Evolutionary conservation across 2,888 invertebrate genomes (phyloP).

Genomic region (Saturnia japonica): DNA sequence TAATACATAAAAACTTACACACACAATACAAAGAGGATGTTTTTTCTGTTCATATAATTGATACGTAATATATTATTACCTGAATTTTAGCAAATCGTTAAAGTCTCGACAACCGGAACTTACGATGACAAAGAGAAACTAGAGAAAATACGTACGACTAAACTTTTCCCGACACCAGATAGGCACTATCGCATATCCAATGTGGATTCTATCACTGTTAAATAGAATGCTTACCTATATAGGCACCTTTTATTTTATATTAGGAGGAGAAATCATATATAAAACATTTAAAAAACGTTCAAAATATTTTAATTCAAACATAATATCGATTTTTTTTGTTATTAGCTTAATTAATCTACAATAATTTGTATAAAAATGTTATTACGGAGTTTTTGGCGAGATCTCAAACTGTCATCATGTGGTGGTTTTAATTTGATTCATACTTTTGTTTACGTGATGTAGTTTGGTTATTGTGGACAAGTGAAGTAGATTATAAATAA

Average conservation of each 20-base stretch:
- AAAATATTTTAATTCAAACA: not conserved
- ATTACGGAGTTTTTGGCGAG: no score
- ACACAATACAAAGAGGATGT: no score
- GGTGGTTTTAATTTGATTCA: no score
- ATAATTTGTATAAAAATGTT: not conserved
- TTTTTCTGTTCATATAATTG: not conserved
- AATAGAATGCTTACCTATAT: constrained; percentile 11
- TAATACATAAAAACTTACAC: not conserved
- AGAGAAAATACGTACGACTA: constrained; percentile 28
- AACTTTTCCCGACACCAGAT: constrained; percentile 43
- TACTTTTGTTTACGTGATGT: no score
- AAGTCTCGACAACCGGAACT: constrained; percentile 50
- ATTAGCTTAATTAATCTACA: not conserved
- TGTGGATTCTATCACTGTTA: constrained; percentile 31
- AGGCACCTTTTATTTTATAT: not conserved
- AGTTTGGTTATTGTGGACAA: no score
- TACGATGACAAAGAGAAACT: constrained; percentile 61
- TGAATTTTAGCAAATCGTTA: not conserved
- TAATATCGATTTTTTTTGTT: no score
- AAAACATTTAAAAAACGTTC: not conserved
- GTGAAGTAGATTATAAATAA: no score
- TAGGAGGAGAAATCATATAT: not conserved
- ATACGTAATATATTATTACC: not conserved
- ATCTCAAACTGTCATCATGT: no score
- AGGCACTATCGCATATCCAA: constrained; percentile 52